These are phyloP conservation scores for Callaeas wilsoni DNA, from an alignment of 2,113 vertebrate species.

Conservation along the genomic window DNA sequence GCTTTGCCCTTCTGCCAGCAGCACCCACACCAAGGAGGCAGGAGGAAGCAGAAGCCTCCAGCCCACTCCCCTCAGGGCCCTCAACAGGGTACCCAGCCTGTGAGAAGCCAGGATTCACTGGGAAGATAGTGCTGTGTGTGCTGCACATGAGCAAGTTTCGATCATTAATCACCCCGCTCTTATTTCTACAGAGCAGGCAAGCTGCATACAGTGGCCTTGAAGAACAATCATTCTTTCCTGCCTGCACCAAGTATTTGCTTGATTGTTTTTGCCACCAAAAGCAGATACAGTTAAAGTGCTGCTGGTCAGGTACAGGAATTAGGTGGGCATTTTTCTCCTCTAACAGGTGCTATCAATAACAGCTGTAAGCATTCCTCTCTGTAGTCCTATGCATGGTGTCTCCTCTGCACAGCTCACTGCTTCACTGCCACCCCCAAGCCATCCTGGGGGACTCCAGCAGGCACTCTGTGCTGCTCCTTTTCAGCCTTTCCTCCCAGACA, in stretches of 20 bases:
- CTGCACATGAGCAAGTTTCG: not conserved
- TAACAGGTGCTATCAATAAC: not conserved
- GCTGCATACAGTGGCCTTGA: not conserved
- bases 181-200: not conserved
- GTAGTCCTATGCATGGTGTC: not conserved
- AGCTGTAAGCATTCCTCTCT: not conserved
- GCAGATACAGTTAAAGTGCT: not conserved
- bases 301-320: not conserved
- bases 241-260: not conserved
- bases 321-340: not conserved
- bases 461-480: not conserved
- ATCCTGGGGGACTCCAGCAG: not conserved
- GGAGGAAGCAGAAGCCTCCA: not conserved
- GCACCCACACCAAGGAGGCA: not conserved
- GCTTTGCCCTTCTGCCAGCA: not conserved
- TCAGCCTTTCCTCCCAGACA: not conserved
- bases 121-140: not conserved
- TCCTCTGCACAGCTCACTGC: not conserved
- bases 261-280: constrained; percentile 22
- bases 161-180: constrained; percentile 9
- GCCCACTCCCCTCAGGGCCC: not conserved
- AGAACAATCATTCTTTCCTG: not conserved
- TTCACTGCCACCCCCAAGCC: not conserved
- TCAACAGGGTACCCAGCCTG: not conserved
- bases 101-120: not conserved